Percentiles rank a stretch among this genome's conserved stretches.
phyloP scores from a whole-genome alignment of 2,113 vertebrate species.

The Xenus cinereus region DNA sequence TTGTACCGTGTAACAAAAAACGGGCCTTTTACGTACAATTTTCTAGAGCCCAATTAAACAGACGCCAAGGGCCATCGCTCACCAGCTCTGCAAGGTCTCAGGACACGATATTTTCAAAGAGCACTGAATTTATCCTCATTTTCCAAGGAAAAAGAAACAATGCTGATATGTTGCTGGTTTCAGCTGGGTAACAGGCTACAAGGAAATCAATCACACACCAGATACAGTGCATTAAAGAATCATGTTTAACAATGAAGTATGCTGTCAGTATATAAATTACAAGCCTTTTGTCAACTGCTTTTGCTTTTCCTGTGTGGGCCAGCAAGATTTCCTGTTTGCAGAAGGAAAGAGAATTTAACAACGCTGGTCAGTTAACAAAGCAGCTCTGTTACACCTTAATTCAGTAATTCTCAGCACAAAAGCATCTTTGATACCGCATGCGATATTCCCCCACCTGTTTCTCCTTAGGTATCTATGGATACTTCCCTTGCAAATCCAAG shows the following conservation, averaged over 20 bases:
- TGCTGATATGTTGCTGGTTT: neutral
- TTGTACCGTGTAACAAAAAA: neutral
- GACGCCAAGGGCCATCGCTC: neutral
- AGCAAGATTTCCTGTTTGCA: conserved; percentile 8
- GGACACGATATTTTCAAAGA: rapidly evolving
- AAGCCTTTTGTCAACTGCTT: conserved; percentile 7
- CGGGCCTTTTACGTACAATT: rapidly evolving
- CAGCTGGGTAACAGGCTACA: neutral
- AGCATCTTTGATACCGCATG: neutral
- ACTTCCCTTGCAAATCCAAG: neutral
- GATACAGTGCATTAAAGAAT: neutral
- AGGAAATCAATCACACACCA: neutral
- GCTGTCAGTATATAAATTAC: conserved; percentile 18
- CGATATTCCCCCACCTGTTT: neutral
- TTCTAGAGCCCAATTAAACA: neutral
- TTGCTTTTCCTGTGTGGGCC: neutral
- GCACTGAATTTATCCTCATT: neutral
- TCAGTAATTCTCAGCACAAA: neutral
- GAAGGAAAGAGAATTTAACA: neutral
- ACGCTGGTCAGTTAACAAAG: neutral
- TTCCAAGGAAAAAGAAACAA: neutral
- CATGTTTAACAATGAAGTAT: conserved; percentile 11
- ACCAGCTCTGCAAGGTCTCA: neutral
- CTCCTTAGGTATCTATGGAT: neutral
- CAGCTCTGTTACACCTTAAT: neutral